Evolutionary conservation across 2,888 invertebrate genomes (phyloP), one percentile per base, ranked within the genome.

Genomic region (Caenorhabditis virilis): DNA sequence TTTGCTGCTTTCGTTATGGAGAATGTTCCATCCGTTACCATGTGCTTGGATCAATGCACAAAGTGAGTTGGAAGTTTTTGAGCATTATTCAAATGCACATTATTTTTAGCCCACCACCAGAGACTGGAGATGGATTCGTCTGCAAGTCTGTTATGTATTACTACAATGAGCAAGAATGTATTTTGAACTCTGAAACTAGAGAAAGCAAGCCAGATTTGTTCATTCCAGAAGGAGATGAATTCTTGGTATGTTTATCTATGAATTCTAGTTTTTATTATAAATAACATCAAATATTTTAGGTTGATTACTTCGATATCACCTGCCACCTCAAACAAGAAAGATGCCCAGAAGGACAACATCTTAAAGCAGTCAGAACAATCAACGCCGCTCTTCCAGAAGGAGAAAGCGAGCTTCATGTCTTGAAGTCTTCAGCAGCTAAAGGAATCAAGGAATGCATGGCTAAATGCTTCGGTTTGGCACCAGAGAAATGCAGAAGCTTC

Each of bases 61-160:
- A 79, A 80, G 81, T 78, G 42, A 45, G 65, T 50, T 3, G 6
- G 6, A 27, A 23, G 45, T 9, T 26, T 23, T 5, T 30, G 13
- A 7, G 26, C 7, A 30, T 25, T n/a, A 38, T 22, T 33, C 9
- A 22, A 5, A 3, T 16, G 6, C 6, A 13, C 6, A 6, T 9
- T 9, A n/a, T n/a, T 48, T 77, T 50, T 47, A 78, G 77, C 62
- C 82, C 82, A 43, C 82, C 82, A 25, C 79, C 82, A 47, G 82
- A 82, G 74, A 79, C 81, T 36, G 82, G 81, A 38, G 77, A 78
- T 20, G 75, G 74, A 53, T 80, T 82, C 66, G 74, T 74, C 33
- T 83, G 83, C 76, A 80, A 79, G 61, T 83, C 83, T n/a, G 83
- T 78, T 42, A 83, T 83, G 83, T 83, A 83, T 72, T 83, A 83